A percentile compares a stretch with the other conserved stretches of the same genome.
Evolutionary conservation across 1,140 invertebrate species (phyloP).

Genomic region (Drosophila sp.): DNA sequence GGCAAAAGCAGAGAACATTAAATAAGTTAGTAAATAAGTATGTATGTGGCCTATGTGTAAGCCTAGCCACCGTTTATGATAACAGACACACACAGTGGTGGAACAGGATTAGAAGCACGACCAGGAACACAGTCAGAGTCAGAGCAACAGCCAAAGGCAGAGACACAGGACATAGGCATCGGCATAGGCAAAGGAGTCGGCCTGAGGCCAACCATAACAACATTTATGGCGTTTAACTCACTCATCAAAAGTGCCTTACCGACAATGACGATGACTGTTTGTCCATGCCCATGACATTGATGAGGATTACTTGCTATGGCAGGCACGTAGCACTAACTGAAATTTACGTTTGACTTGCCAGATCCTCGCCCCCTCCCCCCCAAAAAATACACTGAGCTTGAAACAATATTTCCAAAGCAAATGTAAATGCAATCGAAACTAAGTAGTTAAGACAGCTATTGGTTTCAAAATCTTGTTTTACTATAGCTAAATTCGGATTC

Average conservation of each 20-base stretch:
- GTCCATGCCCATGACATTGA: slow-evolving; percentile 12
- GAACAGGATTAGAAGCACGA: background rate
- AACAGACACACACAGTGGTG: background rate
- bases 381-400: slow-evolving; percentile 37
- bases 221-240: slow-evolving; percentile 62
- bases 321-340: slow-evolving; percentile 37
- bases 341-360: slow-evolving; percentile 46
- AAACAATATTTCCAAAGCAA: background rate
- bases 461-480: too few species aligned
- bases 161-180: background rate
- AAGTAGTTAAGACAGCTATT: too few species aligned
- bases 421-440: background rate
- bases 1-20: slow-evolving; percentile 22
- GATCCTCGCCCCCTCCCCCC: slow-evolving; percentile 26
- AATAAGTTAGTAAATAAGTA: slow-evolving; percentile 13
- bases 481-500: too few species aligned
- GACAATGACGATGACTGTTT: slow-evolving; percentile 41
- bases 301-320: slow-evolving; percentile 30
- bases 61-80: slow-evolving; percentile 4
- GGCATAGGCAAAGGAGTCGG: background rate
- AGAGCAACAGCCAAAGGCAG: background rate
- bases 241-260: slow-evolving; percentile 48
- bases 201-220: slow-evolving; percentile 33
- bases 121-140: background rate
- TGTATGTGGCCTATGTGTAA: slow-evolving; percentile 2